Base-by-base conservation (phyloP, 1,140 invertebrate species). In the Metopolophium dirhodum region DNA sequence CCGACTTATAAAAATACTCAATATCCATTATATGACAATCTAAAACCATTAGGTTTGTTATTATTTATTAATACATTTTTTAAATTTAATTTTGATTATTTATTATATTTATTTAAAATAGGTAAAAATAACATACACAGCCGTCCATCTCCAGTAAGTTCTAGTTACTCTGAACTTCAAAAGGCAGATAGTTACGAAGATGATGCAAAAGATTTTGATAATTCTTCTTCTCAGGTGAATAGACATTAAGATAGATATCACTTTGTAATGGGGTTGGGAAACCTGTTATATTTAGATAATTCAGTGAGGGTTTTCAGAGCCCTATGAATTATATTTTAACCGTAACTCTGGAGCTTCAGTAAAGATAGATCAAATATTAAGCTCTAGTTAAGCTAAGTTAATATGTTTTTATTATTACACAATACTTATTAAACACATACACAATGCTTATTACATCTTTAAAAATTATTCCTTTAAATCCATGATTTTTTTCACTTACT, bases 111-210 rank as follows among this genome's bases (percentile, higher is more conserved):
- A n/a, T 95, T 95, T 82, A 26, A 54, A 57, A 86, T 95, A 96
- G 96, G 94, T 96, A 96, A 96, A 57, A 97, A 98, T 54, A 97
- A 98, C 94, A 95, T 97, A 94, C 96, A 96, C 87, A 97, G 97
- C 89, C 97, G 97, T 8, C 97, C 97, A 26, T 96, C 96, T 26
- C 97, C 97, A 86, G 97, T 97, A 1, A 97, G 97, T 94, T 98
- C 98, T 11, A 98, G 98, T 94, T 98, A 98, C 94, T 98, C 98
- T 94, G 98, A 98, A 95, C 95, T 98, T 94, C 95, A 97, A 94
- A 96, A 97, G 94, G 97, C 97, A 22, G 98, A 94, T 22, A 95
- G 95, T 86, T 95, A 94, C 94, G 95, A 95, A 94, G 94, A 95
- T 14, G 94, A 94, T 92, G 93, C 95, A 90, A 95, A 95, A n/a